These are phyloP conservation scores for Halesus radiatus DNA, from an alignment of 1,140 invertebrate genomes.

Conservation along the genomic window DNA sequence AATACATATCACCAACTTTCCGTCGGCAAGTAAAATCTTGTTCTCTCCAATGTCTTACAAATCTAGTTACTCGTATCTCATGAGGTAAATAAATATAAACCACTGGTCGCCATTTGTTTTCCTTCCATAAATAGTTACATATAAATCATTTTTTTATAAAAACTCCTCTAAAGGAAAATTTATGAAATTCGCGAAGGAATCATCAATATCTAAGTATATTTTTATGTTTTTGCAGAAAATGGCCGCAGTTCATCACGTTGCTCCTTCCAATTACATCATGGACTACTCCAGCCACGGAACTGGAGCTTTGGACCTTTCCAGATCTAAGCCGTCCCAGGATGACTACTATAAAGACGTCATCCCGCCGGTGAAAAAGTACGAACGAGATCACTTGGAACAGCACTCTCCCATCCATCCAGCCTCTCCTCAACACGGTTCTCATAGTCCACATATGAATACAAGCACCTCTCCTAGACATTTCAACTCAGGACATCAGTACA, in stretches of 20 bases:
- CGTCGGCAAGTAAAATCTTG: too few species aligned
- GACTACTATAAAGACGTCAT: not conserved
- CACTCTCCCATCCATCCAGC: not conserved
- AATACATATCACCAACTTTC: too few species aligned
- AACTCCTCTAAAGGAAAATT: too few species aligned
- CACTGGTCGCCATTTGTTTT: too few species aligned
- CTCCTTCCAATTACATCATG: not conserved
- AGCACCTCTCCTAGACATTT: not conserved
- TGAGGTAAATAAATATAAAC: too few species aligned
- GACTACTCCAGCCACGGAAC: conserved; percentile 38
- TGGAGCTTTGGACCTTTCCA: conserved; percentile 62
- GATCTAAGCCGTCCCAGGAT: conserved; percentile 21
- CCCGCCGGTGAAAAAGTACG: not conserved
- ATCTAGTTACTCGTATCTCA: too few species aligned
- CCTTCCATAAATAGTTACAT: too few species aligned
- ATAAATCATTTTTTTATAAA: too few species aligned
- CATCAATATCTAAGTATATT: too few species aligned
- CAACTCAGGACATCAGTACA: not conserved
- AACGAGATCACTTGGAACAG: not conserved
- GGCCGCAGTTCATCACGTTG: conserved; percentile 9
- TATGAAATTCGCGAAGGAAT: too few species aligned
- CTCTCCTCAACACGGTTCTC: not conserved
- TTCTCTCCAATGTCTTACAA: too few species aligned
- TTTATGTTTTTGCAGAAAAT: conserved; percentile 16
- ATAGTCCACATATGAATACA: too few species aligned